Evolutionary conservation across 1,140 invertebrate species (phyloP), one percentile per base, ranked within the genome.

Genomic region (Trissolcus basalis): DNA sequence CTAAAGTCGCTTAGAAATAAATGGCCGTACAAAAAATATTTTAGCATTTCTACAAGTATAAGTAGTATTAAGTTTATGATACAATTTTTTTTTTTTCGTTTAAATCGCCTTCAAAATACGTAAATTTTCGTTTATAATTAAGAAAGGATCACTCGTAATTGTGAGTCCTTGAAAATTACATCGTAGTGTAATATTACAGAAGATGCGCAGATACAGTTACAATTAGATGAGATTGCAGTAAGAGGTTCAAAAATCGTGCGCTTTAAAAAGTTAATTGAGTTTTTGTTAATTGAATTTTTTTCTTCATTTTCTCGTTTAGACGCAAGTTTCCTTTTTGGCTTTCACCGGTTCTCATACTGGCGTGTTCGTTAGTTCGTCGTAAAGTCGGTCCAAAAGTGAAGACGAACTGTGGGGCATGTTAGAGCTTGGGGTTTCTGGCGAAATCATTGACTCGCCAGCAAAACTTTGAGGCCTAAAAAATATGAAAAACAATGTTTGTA

Each of bases 321-420:
- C 36, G 36, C 9, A 39, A 8, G 9, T 39, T 39, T 39, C 36
- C 5, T 47, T 47, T 47, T 47, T 44, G 11, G 36, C 15, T 16
- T 47, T 27, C 12, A 60, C 19, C 19, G 19, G 19, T 27, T 27
- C 82, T 87, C 79, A 88, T 51, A 88, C 79, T 61, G 83, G 80
- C 54, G 86, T 88, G 47, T 85, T 85, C 56, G 86, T 84, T 73
- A 88, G 80, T 73, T 87, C 85, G 70, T 87, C 83, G 72, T 87
- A 86, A 55, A 87, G 84, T 67, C 86, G 80, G 61, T 82, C 83
- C 54, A 88, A 80, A 51, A 87, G 56, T 33, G 83, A 85, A 4
- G 76, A 69, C 56, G 77, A 80, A 73, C 75, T 73, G 45, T 82
- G 80, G 19, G 83, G 61, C 76, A 47, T 76, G 81, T 35, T 82